Percentiles rank a stretch among this genome's conserved stretches.
Evolutionary conservation across 1,140 invertebrate genomes (phyloP).

Genomic region (Ctenoplectra terminalis): DNA sequence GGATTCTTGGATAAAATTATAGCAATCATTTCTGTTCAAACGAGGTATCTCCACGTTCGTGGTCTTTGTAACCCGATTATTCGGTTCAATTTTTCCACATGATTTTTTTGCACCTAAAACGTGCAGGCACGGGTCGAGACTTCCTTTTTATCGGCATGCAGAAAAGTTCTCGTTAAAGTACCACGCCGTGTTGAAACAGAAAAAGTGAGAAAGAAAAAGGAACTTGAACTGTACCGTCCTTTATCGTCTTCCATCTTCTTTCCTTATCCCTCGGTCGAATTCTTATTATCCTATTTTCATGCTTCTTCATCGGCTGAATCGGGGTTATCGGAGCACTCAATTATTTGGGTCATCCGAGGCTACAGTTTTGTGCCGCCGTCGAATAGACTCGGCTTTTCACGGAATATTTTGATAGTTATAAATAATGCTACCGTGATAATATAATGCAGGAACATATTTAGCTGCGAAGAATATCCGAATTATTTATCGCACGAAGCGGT

Average conservation of each 20-base stretch:
- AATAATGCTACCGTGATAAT: slow-evolving; percentile 35
- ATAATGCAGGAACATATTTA: not conserved
- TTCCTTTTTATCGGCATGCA: slow-evolving; percentile 1
- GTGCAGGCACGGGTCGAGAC: not conserved
- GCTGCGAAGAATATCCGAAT: not conserved
- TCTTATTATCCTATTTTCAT: slow-evolving; percentile 55
- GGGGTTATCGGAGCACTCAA: slow-evolving; percentile 59
- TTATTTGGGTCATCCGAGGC: slow-evolving; percentile 56
- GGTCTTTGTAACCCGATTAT: not conserved
- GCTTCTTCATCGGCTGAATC: slow-evolving; percentile 58
- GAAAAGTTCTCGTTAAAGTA: slow-evolving; percentile 56
- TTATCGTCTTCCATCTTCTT: slow-evolving; percentile 1
- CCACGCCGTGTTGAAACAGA: not conserved
- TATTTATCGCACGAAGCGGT: not conserved
- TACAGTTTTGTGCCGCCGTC: slow-evolving; percentile 28
- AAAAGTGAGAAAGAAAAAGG: too few relatives aligned
- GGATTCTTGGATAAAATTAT: not conserved
- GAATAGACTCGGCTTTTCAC: not conserved
- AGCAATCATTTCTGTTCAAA: not conserved
- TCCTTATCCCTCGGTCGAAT: not conserved
- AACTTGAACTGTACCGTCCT: slow-evolving; percentile 9
- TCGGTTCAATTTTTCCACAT: not conserved
- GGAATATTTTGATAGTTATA: slow-evolving; percentile 36
- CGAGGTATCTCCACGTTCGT: too few relatives aligned
- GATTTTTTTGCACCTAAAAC: not conserved